Base-by-base conservation (phyloP, 2,888 invertebrate genomes). In the Cheilosia grossa region DNA sequence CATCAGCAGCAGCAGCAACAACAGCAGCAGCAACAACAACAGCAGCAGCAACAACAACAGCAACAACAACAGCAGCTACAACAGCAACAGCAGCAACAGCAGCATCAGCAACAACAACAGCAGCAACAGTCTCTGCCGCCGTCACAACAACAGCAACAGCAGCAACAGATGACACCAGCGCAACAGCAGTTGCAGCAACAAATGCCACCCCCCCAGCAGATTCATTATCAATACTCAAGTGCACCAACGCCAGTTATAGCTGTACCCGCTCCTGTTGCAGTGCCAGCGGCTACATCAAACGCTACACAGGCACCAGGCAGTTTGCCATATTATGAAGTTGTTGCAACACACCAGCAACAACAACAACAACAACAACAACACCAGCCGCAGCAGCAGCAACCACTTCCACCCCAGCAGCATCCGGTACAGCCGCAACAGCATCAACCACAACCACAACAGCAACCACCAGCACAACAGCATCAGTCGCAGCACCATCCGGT, bases 201-300 rank as follows among this genome's bases (percentile, higher is more conserved):
- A 58, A 19, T 10, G 37, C 78, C 53, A 24, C 53, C 24, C 33
- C 63, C 37, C 44, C 82, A 79, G 19, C 82, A 64, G 17, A 47
- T 47, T 17, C 47, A 47, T 51, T 77, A 77, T 73, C 78, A 74
- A 61, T 80, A 70, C n/a, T 70, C 80, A 9, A 53, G 21, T 37
- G 49, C 53, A 9, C 83, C 83, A 10, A 40, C 74, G 10, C 42
- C 64, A 19, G 74, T 61, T 33, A 42, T 80, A 6, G n/a, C 56
- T 37, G 54, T 49, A 13, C 30, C 66, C 0, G 54, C 61, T 27
- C 56, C 54, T 7, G 33, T 27, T 33, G 21, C 74, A 0, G 64
- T 44, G n/a, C 2, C 64, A 7, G 21, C 24, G 24, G n/a, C 64
- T n/a, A 17, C 40, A 42, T 40, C 74, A 54, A 79, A 69, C 17